These are phyloP conservation scores for Microctonus aethiopoides DNA, from an alignment of 2,888 invertebrate genomes.

Conservation along the genomic window DNA sequence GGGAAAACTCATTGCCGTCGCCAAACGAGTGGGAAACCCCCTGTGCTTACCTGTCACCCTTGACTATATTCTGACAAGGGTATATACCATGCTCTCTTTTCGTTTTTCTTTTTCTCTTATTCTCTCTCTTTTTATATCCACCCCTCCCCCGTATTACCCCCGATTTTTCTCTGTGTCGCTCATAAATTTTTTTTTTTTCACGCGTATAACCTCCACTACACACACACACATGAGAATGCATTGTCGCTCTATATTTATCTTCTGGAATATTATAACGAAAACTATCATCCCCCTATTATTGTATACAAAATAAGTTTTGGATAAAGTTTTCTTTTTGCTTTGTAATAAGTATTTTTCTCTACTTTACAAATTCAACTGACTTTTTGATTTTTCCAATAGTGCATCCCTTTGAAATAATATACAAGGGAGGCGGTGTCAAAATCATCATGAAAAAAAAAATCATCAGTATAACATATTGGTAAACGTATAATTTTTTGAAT, in stretches of 20 bases:
- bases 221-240: background rate
- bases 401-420: conserved; percentile 23
- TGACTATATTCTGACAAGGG: conserved; percentile 64
- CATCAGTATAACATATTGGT: background rate
- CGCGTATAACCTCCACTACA: background rate
- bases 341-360: background rate
- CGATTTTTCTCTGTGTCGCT: conserved; percentile 9
- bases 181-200: conserved; percentile 1
- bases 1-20: conserved; percentile 33
- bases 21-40: conserved; percentile 4
- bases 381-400: conserved; percentile 16
- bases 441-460: background rate
- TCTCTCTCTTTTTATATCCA: background rate
- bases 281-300: background rate
- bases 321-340: background rate
- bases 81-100: conserved; percentile 35
- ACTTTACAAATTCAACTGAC: conserved; percentile 11
- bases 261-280: conserved; percentile 9
- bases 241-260: background rate
- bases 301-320: background rate
- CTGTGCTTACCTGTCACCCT: conserved; percentile 62
- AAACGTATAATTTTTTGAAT: background rate
- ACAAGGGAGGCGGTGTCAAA: background rate
- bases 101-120: background rate
- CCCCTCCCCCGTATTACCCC: conserved; percentile 11